phyloP scores from a whole-genome alignment of 2,113 vertebrate genomes.

The Eolophus roseicapilla region DNA sequence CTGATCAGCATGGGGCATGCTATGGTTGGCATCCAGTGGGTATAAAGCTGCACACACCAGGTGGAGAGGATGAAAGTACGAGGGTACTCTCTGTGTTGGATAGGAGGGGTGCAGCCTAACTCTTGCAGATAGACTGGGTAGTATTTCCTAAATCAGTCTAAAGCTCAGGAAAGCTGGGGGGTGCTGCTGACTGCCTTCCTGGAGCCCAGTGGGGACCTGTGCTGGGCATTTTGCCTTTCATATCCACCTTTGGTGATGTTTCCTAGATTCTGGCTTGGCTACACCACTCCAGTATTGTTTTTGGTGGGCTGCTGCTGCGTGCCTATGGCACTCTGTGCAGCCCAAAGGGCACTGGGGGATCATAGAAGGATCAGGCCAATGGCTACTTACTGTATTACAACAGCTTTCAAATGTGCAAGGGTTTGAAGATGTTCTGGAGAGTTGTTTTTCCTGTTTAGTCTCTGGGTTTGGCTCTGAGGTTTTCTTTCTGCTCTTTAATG shows the following conservation, averaged over 20 bases:
- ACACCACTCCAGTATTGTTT: not conserved
- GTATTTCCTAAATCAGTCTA: rapidly evolving
- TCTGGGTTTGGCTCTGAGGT: not conserved
- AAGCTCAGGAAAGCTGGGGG: not conserved
- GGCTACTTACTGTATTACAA: not conserved
- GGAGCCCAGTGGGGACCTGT: not conserved
- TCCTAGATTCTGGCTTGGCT: not conserved
- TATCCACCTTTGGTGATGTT: not conserved
- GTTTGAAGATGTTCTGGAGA: not conserved
- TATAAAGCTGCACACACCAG: not conserved
- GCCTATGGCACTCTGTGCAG: rapidly evolving
- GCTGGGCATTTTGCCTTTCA: not conserved
- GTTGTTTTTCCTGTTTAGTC: not conserved
- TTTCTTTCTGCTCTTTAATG: not conserved
- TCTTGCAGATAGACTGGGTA: rapidly evolving
- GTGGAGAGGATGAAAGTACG: not conserved
- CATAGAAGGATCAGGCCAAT: not conserved
- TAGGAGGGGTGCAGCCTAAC: rapidly evolving
- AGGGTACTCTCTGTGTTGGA: not conserved
- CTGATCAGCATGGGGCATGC: not conserved
- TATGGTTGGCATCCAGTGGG: not conserved
- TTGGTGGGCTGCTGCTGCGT: not conserved
- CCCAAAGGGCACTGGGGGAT: not conserved
- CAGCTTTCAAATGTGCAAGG: not conserved
- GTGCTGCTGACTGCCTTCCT: not conserved